These are phyloP conservation scores for Notarius lentiginosus DNA, from an alignment of 2,113 vertebrate species.

Conservation along the genomic window DNA sequence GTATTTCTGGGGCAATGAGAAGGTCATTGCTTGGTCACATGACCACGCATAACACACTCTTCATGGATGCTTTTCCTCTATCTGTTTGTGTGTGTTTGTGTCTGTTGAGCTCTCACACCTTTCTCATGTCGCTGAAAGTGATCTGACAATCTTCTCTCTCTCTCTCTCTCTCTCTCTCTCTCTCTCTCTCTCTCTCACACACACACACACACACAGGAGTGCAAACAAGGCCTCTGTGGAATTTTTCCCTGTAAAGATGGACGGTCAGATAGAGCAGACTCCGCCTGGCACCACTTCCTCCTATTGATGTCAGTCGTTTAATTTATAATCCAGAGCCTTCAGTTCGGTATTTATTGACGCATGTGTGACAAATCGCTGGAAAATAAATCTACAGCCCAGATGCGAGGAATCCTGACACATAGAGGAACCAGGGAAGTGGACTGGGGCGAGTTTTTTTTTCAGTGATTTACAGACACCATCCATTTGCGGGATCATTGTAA, in stretches of 20 bases:
- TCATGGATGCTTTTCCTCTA: conserved; percentile 17
- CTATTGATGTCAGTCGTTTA: conserved; percentile 25
- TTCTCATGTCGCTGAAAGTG: conserved; percentile 45
- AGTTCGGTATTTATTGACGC: background rate
- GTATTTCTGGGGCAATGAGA: conserved; percentile 57
- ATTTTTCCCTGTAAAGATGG: background rate
- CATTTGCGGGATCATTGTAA: background rate
- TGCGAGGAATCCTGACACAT: background rate
- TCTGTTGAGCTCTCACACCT: background rate
- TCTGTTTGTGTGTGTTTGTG: conserved; percentile 36
- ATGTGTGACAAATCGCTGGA: conserved; percentile 28
- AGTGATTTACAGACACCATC: conserved; percentile 14
- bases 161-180: conserved; percentile 35
- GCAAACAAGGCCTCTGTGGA: conserved; percentile 32
- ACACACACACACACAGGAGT: conserved; percentile 10
- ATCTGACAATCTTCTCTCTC: conserved; percentile 53
- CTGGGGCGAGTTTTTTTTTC: background rate
- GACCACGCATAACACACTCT: conserved; percentile 40
- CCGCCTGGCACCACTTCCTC: conserved; percentile 9
- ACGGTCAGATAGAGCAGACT: background rate
- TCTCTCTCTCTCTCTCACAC: no score
- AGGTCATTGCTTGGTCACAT: conserved; percentile 38
- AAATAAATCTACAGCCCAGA: conserved; percentile 12
- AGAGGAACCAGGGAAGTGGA: conserved; percentile 7
- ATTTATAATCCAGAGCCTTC: conserved; percentile 6